Evolutionary conservation across 1,140 invertebrate species (phyloP), one percentile per base, ranked within the genome.

Genomic region (Archivesica marissinica): DNA sequence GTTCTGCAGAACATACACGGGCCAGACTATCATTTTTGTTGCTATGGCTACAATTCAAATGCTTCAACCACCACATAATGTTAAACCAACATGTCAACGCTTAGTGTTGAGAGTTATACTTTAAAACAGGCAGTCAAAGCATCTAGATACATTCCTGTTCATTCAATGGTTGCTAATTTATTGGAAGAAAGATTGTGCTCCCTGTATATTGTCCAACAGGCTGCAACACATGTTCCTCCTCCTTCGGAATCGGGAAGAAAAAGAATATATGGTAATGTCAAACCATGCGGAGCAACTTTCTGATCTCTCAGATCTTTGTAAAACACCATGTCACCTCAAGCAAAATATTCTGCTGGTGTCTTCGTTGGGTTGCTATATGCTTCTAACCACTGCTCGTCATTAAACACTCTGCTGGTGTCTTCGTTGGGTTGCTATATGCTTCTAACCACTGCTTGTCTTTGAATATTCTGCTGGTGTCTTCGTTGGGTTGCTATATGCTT

Each of bases 41-140:
- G 74, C 3, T 20, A 76, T 76, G 52, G 74, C 74, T 25, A n/a
- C 59, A 11, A n/a, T 76, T 4, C 74, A 76, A 38, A 76, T 56
- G 54, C 25, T 59, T 47, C 39, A 28, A 44, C 35, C 23, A 23
- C 15, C 13, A 23, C 0, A 38, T 47, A 2, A 15, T n/a, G 30
- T 11, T 2, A 70, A 70, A 35, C 30, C 15, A 68, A 39, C 33
- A 20, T 64, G 33, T 28, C 4, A 0, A 54, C 20, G 23, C 54
- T 59, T 38, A 13, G 61, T 66, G 61, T 66, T 6, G 38, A 6
- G n/a, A 66, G 4, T 20, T 66, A 39, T 38, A 38, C 23, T 38
- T 66, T 39, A 35, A 66, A 30, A 61, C 56, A 2, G 56, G 56
- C 3, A 61, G 56, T 30, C 11, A 61, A 28, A 28, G 30, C 7